Evolutionary conservation across 2,888 invertebrate species (phyloP), one percentile per base, ranked within the genome.

Genomic region (Macrosiphum euphorbiae): DNA sequence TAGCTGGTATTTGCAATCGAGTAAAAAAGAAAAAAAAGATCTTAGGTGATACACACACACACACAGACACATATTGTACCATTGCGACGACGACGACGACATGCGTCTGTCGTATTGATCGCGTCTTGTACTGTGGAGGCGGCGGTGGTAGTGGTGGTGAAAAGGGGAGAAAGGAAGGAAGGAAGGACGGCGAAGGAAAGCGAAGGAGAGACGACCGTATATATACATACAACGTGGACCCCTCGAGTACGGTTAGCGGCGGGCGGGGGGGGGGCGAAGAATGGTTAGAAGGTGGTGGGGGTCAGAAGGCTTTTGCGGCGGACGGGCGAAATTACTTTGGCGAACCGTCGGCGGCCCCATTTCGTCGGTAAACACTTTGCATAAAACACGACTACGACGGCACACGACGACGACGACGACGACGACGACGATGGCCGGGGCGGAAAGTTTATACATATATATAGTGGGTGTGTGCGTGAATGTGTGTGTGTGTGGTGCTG

Each of bases 331-430:
- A 94, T 94, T 94, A 90, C 94, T 90, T 94, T 86, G 93, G 93
- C 93, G 78, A 52, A 78, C 78, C 44, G 92, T 84, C 84, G 88
- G 55, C 78, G 41, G 47, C 90, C 85, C 92, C 90, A 86, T 90
- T 94, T 67, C 90, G 94, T 94, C 86, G 90, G 94, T 67, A 94
- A 94, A 94, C 94, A 94, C 94, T 94, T 94, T 94, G 94, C 94
- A 94, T 94, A 94, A 94, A 94, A 94, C 94, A 94, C 94, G 94
- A 90, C 86, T 90, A 61, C 93, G 84, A 90, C 93, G 61, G 85
- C 91, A 41, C 50, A 55, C 91, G 91, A 88, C 92, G 92, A 86
- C 92, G 92, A 87, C 92, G 61, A 52, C 92, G 78, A 41, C 91
- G 41, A 47, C 35, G 10, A 8, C 13, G 24, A 2, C 58, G 28